Evolutionary conservation across 2,113 vertebrate species (phyloP).

Genomic region (Helogale parvula): DNA sequence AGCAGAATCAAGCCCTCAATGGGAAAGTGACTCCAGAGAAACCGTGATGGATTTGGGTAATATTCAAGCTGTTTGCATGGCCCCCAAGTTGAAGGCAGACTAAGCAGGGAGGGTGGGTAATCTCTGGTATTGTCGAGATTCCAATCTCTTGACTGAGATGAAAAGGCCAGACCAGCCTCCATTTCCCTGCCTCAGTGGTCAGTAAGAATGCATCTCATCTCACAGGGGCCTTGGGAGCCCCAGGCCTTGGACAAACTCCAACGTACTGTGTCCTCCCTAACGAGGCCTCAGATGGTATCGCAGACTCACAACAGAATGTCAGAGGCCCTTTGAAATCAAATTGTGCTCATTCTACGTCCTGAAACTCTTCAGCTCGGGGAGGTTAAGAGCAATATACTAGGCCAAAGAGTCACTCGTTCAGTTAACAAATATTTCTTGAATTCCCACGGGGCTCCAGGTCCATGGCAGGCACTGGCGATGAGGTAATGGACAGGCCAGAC

Average conservation of each 20-base stretch:
- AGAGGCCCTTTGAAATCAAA: constrained; percentile 44
- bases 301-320: background rate
- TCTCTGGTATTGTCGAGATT: constrained; percentile 59
- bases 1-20: background rate
- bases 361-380: background rate
- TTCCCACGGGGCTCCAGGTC: background rate
- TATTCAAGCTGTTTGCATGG: constrained; percentile 15
- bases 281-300: constrained; percentile 67
- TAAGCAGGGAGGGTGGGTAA: background rate
- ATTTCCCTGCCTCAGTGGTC: constrained; percentile 77
- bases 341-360: background rate
- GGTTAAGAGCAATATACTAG: background rate
- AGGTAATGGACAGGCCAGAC: background rate
- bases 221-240: background rate
- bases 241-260: constrained; percentile 70
- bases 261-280: constrained; percentile 28
- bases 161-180: constrained; percentile 62
- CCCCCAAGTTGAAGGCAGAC: background rate
- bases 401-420: background rate
- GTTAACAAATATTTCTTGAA: background rate
- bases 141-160: constrained; percentile 72
- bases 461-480: rapidly evolving
- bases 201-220: constrained; percentile 73
- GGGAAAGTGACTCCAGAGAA: constrained; percentile 21
- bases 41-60: background rate